phyloP scores from a whole-genome alignment of 2,797 vertebrate species.

The Cuculus canorus region DNA sequence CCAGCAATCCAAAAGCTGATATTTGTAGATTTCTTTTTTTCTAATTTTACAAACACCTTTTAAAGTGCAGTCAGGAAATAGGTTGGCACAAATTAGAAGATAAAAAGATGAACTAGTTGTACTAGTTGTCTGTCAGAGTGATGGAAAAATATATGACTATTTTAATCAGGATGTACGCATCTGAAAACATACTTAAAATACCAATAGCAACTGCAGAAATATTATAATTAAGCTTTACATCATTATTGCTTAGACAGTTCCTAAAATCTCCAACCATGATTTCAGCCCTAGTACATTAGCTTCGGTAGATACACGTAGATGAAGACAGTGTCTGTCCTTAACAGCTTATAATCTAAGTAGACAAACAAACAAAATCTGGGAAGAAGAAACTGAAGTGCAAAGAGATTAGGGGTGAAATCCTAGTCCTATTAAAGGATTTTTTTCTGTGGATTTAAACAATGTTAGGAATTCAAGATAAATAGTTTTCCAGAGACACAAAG shows the following conservation, averaged over 20 bases:
- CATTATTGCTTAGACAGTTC: neutral
- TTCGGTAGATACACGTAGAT: neutral
- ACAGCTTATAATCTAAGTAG: neutral
- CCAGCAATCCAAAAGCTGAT: neutral
- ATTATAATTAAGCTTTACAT: neutral
- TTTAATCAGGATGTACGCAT: neutral
- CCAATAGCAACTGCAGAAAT: neutral
- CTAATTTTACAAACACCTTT: neutral
- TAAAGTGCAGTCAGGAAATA: neutral
- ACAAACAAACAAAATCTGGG: neutral
- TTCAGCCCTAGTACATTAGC: neutral
- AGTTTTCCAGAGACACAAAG: neutral
- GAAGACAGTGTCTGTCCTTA: neutral
- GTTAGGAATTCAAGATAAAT: neutral
- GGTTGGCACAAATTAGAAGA: neutral
- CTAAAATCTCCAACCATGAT: neutral
- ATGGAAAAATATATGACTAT: neutral
- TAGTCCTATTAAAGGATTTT: neutral
- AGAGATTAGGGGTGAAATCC: neutral
- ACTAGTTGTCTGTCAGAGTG: neutral
- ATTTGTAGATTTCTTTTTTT: neutral
- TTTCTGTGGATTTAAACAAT: rapidly evolving
- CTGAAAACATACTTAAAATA: neutral
- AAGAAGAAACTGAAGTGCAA: neutral
- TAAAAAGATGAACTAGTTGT: neutral